These are phyloP conservation scores for Trichopria drosophilae DNA, from an alignment of 2,888 invertebrate species.

Conservation along the genomic window DNA sequence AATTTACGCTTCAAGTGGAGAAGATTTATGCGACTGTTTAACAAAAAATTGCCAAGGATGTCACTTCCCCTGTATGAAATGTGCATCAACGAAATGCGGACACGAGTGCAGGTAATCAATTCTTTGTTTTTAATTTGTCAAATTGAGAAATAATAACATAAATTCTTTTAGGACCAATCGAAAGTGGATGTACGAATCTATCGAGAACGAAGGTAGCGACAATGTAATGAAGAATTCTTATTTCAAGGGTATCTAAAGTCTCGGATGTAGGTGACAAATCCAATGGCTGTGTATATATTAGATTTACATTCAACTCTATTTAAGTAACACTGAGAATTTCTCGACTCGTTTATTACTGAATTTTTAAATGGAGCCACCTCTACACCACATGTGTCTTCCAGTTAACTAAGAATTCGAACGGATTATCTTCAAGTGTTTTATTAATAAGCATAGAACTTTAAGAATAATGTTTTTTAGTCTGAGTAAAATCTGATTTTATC, in stretches of 20 bases:
- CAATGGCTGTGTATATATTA: neutral
- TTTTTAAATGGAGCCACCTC: no score
- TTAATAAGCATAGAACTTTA: no score
- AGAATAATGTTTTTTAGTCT: no score
- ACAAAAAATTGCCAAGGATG: conserved; percentile 79
- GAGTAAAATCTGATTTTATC: no score
- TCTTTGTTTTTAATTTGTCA: conserved; percentile 1
- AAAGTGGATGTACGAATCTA: conserved; percentile 76
- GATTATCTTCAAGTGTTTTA: no score
- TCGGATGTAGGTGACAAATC: no score
- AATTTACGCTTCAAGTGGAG: conserved; percentile 64
- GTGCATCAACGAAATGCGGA: conserved; percentile 76
- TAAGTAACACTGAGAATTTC: neutral
- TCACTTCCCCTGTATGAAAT: conserved; percentile 77
- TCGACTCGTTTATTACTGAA: neutral
- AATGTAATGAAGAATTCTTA: conserved; percentile 64
- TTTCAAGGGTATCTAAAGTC: conserved; percentile 34
- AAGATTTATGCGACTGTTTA: conserved; percentile 85
- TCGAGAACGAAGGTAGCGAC: conserved; percentile 80
- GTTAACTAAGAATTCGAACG: no score
- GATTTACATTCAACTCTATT: neutral
- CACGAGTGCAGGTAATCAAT: conserved; percentile 71
- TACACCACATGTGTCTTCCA: no score
- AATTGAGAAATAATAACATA: neutral
- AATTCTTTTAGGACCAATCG: conserved; percentile 68